phyloP scores from a whole-genome alignment of 2,113 vertebrate species.

The Trochalopteron elliotii region DNA sequence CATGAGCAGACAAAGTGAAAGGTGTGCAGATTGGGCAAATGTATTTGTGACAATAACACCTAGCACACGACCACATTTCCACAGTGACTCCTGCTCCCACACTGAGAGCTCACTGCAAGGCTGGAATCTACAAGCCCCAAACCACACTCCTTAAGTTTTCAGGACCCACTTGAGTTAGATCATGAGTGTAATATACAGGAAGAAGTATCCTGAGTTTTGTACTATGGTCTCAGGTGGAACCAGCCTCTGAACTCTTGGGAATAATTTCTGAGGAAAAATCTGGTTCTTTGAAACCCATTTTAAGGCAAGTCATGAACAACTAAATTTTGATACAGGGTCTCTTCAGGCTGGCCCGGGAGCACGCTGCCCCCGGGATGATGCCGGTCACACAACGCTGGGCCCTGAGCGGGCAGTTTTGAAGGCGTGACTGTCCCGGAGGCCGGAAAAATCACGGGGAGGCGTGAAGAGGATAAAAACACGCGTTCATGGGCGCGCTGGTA shows the following conservation, averaged over 20 bases:
- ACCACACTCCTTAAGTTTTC: accelerated
- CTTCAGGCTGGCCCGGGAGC: accelerated
- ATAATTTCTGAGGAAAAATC: accelerated
- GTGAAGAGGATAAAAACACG: not conserved
- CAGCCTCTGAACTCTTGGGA: not conserved
- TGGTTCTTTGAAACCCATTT: not conserved
- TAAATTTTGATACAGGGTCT: no score
- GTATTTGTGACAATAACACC: accelerated
- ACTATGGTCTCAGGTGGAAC: accelerated
- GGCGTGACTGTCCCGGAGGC: not conserved
- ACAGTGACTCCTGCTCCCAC: not conserved
- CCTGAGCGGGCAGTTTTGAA: accelerated
- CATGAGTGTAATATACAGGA: accelerated
- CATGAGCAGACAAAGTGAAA: not conserved
- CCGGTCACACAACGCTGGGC: not conserved
- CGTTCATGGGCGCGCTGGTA: not conserved
- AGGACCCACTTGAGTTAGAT: accelerated
- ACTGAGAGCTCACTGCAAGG: not conserved
- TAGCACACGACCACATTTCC: accelerated
- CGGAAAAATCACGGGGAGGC: accelerated
- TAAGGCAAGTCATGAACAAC: accelerated
- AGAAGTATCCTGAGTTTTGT: not conserved
- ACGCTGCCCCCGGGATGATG: no score
- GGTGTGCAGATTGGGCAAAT: accelerated
- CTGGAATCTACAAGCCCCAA: not conserved